Percentiles rank a stretch among this genome's conserved stretches.
These are phyloP conservation scores for Sminthopsis crassicaudata DNA, from an alignment of 2,113 vertebrate genomes.

Conservation along the genomic window DNA sequence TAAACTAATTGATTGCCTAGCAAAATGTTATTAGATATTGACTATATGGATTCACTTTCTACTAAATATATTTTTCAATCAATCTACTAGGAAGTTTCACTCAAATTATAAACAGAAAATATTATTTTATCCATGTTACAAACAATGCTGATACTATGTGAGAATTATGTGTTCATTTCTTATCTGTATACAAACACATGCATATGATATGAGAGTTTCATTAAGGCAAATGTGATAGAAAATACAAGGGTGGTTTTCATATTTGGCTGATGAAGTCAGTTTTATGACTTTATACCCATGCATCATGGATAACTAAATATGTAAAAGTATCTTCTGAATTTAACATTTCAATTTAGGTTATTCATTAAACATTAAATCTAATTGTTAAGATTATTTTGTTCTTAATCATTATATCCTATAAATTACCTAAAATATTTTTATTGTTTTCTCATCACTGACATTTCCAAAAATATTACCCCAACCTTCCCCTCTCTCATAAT, in stretches of 20 bases:
- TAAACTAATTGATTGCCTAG: not conserved
- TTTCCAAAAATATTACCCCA: not conserved
- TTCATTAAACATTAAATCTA: not conserved
- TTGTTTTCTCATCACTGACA: not conserved
- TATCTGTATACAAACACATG: not conserved
- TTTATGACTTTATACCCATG: not conserved
- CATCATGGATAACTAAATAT: not conserved
- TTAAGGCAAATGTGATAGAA: not conserved
- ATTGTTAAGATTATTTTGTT: not conserved
- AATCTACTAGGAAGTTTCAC: not conserved
- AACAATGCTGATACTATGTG: not conserved
- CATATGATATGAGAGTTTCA: not conserved
- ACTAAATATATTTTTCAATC: not conserved
- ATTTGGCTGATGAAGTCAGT: not conserved
- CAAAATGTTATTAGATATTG: not conserved
- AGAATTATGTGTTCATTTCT: not conserved
- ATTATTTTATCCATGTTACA: not conserved
- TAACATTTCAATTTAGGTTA: not conserved
- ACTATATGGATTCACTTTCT: not conserved
- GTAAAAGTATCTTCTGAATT: not conserved
- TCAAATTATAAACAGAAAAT: not conserved
- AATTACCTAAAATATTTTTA: not conserved
- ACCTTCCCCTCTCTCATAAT: not conserved
- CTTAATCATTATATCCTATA: not conserved
- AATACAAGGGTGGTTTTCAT: not conserved